A percentile compares a stretch with the other conserved stretches of the same genome.
Conservation (phyloP, 1,140 invertebrate genomes). For the Harlomillsia oculata region DNA sequence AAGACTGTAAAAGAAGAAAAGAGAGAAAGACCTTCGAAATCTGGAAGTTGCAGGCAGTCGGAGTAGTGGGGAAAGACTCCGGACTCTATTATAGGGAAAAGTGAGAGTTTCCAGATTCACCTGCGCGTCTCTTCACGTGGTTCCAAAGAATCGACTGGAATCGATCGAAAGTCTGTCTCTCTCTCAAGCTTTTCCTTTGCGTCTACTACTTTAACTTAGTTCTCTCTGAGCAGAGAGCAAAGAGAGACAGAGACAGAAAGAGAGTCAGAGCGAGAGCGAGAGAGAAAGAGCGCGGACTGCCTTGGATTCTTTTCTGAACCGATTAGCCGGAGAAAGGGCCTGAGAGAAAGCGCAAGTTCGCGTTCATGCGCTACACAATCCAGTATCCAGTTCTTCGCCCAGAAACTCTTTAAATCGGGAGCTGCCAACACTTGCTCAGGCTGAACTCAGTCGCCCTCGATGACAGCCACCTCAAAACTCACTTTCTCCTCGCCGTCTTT, state of each 20-base stretch:
- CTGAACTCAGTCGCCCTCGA: constrained; percentile 5
- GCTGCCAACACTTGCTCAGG: constrained; percentile 6
- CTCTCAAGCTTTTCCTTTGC: neutral
- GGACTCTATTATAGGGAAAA: no score
- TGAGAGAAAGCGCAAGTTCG: constrained; percentile 12
- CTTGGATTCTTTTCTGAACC: constrained; percentile 10
- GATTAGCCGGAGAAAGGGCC: constrained; percentile 7
- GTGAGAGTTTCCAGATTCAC: constrained; percentile 18
- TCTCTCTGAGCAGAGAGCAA: neutral
- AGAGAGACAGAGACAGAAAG: neutral
- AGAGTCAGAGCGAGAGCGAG: neutral
- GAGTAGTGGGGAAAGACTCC: no score
- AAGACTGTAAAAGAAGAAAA: no score
- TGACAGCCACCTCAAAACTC: no score
- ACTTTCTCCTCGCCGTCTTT: no score
- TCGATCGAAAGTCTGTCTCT: constrained; percentile 17
- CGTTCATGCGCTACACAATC: constrained; percentile 10
- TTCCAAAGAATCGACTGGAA: constrained; percentile 21
- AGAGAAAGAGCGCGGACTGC: no score
- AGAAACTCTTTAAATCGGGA: constrained; percentile 11
- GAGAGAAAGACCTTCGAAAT: no score
- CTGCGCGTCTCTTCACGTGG: constrained; percentile 24
- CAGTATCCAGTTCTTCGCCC: no score
- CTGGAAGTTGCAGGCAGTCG: no score
- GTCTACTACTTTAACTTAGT: neutral